Evolutionary conservation across 2,888 invertebrate genomes (phyloP).

Genomic region (Tortricodes alternella): DNA sequence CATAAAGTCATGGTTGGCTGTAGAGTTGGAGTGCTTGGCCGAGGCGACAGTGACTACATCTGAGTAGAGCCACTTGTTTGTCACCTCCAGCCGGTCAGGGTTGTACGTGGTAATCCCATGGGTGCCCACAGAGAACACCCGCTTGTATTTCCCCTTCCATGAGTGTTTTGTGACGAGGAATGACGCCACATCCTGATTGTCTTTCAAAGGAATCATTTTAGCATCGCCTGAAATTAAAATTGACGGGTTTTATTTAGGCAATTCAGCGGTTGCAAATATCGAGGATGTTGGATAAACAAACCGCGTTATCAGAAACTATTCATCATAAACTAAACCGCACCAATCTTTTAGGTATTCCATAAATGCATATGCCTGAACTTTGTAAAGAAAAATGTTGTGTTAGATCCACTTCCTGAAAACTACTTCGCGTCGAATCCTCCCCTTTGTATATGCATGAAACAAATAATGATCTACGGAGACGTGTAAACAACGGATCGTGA

Average conservation of each 20-base stretch:
- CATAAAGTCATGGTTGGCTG: constrained; percentile 86
- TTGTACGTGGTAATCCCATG: constrained; percentile 98
- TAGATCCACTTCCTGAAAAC: constrained; percentile 25
- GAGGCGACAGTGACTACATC: constrained; percentile 90
- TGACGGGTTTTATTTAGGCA: not conserved
- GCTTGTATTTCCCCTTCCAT: constrained; percentile 99
- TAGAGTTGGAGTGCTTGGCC: constrained; percentile 80
- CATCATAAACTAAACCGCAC: constrained; percentile 8
- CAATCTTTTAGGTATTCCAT: not conserved
- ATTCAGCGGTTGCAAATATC: not conserved
- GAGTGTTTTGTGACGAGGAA: constrained; percentile 98
- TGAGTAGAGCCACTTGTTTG: constrained; percentile 95
- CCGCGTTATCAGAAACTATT: not conserved
- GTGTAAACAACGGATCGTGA: constrained; percentile 72
- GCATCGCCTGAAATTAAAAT: constrained; percentile 72
- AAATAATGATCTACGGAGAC: constrained; percentile 61
- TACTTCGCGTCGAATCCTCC: constrained; percentile 60
- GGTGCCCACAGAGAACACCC: constrained; percentile 98
- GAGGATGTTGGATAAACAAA: constrained; percentile 16
- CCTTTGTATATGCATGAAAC: constrained; percentile 73
- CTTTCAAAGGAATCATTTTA: constrained; percentile 91
- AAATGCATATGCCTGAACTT: not conserved
- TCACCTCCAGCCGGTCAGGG: constrained; percentile 84
- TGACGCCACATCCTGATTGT: constrained; percentile 98
- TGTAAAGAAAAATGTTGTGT: not conserved